phyloP scores from a whole-genome alignment of 92 coral and sea anemone species.

The Pocillopora meandrina region DNA sequence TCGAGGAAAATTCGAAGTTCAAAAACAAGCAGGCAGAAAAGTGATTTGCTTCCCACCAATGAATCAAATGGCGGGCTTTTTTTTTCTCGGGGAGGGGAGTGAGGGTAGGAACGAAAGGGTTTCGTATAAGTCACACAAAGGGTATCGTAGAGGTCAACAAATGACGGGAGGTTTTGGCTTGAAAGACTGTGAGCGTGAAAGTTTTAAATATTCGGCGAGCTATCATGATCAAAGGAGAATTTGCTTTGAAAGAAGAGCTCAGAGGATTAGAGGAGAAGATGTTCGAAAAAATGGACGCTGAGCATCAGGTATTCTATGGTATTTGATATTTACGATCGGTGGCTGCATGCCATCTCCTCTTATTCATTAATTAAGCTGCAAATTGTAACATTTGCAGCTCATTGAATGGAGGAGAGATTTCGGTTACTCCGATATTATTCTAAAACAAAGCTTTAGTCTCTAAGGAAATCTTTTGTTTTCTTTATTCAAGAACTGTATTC shows the following conservation, averaged over 20 bases:
- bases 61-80: too few species aligned
- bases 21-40: too few species aligned
- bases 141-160: neutral
- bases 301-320: neutral
- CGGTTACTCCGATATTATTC: neutral
- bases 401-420: neutral
- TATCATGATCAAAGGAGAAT: slow-evolving; percentile 18
- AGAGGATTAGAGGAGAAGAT: slow-evolving; percentile 5
- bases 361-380: too few species aligned
- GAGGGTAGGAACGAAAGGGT: neutral
- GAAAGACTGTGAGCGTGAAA: too few species aligned
- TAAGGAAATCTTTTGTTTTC: too few species aligned
- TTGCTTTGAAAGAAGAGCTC: slow-evolving; percentile 17
- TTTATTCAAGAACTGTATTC: too few species aligned
- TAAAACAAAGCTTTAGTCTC: too few species aligned
- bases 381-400: neutral
- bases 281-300: neutral
- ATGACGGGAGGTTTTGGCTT: slow-evolving; percentile 10
- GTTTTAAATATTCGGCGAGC: neutral
- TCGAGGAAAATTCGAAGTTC: too few species aligned
- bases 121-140: slow-evolving; percentile 4
- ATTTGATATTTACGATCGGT: too few species aligned
- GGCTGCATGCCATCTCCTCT: too few species aligned
- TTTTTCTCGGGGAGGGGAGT: neutral
- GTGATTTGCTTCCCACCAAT: too few species aligned